Base-by-base conservation (phyloP, 30 jellyfish, hydroid and myxozoan genomes). In the Calvadosia cruxmelitensis region DNA sequence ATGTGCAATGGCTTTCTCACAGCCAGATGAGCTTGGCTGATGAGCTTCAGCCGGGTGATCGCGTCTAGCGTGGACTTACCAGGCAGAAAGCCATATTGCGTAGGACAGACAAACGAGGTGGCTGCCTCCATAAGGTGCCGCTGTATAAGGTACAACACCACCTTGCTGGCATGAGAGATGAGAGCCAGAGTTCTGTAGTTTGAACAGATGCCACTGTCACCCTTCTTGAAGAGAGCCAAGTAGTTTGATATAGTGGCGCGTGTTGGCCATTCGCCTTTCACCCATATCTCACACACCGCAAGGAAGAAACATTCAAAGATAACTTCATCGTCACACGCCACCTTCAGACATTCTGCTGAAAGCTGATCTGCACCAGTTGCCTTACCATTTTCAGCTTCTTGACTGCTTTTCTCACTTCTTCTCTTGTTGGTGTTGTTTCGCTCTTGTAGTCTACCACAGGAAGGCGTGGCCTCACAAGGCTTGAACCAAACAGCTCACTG, bases 331-430 rank as follows among this genome's bases (percentile, higher is more conserved):
- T 36, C 65, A 20, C 70, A 68, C 25, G 31, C 15, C 7, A 49
- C 66, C 51, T 74, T 67, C 31, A 74, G 28, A 16, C 64, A 20
- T 61, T 74, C 70, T 24, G 77, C 77, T n/a, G n/a, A n/a, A n/a
- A n/a, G n/a, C n/a, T n/a, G n/a, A n/a, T n/a, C n/a, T n/a, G n/a
- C n/a, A n/a, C 85, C 85, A 10, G 77, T 34, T 29, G 77, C 16
- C 53, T 74, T 63, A 25, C 49, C 50, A 16, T 28, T 42, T 28
- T 51, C 49, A 74, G 1, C 32, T 15, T 28, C 24, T n/a, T 63
- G 33, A 64, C 12, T 1, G 74, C 85, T 34, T 23, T 23, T 5
- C 12, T 3, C 1, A 49, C 77, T 36, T 64, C 71, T 27, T 66
- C 53, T 51, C 3, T 27, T 29, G 61, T 28, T 3, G 61, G 53